These are phyloP conservation scores for Elanus axillaris DNA, from an alignment of 2,113 vertebrate genomes.

Conservation along the genomic window DNA sequence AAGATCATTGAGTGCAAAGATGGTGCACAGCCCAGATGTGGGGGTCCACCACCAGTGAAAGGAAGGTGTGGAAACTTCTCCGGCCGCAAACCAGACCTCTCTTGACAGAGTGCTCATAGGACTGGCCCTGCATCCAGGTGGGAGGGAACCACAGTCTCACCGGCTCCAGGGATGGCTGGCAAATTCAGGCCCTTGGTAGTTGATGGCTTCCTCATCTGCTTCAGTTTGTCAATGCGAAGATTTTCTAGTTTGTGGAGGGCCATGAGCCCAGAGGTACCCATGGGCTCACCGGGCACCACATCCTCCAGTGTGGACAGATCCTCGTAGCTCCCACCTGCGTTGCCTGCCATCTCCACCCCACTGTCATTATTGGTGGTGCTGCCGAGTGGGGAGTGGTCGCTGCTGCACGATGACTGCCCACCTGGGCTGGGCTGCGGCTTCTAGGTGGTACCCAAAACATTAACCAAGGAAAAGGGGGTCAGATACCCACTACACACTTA, in stretches of 20 bases:
- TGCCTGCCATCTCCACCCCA: constrained; percentile 94
- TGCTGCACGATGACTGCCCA: constrained; percentile 94
- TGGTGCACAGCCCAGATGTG: not conserved
- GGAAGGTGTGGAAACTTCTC: not conserved
- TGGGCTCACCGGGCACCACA: constrained; percentile 59
- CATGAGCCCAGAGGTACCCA: constrained; percentile 80
- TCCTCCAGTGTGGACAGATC: constrained; percentile 92
- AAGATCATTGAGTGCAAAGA: not conserved
- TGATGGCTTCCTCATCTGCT: constrained; percentile 83
- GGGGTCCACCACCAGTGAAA: rapidly evolving
- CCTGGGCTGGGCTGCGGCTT: constrained; percentile 93
- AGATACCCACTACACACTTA: not conserved
- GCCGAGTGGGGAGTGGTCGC: constrained; percentile 91
- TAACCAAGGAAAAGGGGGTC: not conserved
- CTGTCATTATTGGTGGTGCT: constrained; percentile 97
- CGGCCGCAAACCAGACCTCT: not conserved
- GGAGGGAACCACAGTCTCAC: constrained; percentile 59
- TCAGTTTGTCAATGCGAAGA: constrained; percentile 91
- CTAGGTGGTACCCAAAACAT: constrained; percentile 52
- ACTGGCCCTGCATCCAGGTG: rapidly evolving
- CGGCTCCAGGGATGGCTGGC: constrained; percentile 79
- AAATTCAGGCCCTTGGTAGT: constrained; percentile 80
- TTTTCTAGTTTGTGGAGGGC: constrained; percentile 91
- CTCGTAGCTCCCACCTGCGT: constrained; percentile 88
- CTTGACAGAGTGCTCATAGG: rapidly evolving